A percentile compares a stretch with the other conserved stretches of the same genome.
phyloP scores from a whole-genome alignment of 2,113 vertebrate genomes.

The Aleadryas rufinucha region DNA sequence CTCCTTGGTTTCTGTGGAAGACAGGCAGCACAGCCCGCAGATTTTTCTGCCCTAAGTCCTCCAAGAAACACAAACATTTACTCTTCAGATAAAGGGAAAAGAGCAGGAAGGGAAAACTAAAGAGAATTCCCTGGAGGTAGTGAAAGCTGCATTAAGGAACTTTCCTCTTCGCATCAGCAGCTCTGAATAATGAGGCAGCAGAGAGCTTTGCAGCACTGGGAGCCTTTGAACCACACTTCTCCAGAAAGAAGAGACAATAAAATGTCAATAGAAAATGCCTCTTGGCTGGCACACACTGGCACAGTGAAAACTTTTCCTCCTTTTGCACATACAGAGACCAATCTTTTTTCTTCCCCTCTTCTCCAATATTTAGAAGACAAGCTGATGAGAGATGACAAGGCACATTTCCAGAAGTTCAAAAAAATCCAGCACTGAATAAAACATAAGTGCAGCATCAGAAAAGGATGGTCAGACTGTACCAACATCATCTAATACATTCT shows the following conservation, averaged over 20 bases:
- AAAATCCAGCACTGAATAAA: not conserved
- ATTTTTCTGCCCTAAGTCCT: not conserved
- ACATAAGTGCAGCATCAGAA: not conserved
- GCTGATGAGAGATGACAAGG: not conserved
- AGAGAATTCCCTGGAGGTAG: not conserved
- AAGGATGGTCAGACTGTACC: not conserved
- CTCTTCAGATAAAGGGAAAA: slow-evolving; percentile 6
- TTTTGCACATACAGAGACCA: not conserved
- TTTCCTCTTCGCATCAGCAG: not conserved
- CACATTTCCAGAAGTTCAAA: not conserved
- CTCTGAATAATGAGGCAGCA: slow-evolving; percentile 4
- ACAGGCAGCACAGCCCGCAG: not conserved
- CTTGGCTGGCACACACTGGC: not conserved
- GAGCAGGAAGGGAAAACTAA: not conserved
- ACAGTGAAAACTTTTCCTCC: not conserved
- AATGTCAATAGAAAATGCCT: not conserved
- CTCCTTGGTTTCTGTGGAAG: not conserved
- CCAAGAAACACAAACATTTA: slow-evolving; percentile 25
- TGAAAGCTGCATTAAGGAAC: not conserved
- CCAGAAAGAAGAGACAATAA: not conserved
- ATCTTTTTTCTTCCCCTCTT: not conserved
- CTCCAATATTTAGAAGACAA: not conserved
- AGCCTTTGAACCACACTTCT: not conserved
- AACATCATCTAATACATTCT: not conserved
- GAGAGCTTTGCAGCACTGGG: not conserved